These are phyloP conservation scores for Papilio gigon DNA, from an alignment of 2,888 invertebrate species.

Conservation along the genomic window DNA sequence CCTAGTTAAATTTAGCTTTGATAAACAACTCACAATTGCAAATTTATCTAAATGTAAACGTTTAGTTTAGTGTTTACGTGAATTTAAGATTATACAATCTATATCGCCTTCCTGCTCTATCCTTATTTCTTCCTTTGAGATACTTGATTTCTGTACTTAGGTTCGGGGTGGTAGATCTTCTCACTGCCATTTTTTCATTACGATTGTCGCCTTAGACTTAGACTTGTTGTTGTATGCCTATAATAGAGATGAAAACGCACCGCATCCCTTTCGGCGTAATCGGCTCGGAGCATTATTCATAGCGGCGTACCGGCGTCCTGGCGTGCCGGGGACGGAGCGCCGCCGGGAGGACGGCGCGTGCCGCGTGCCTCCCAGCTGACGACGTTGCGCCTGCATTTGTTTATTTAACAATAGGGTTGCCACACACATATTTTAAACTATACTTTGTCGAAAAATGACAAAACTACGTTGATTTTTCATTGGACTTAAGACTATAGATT, in stretches of 20 bases:
- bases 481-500: too few relatives aligned
- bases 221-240: neutral
- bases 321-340: neutral
- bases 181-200: neutral
- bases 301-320: neutral
- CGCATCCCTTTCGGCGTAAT: neutral
- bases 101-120: too few relatives aligned
- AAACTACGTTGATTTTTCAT: neutral
- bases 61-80: too few relatives aligned
- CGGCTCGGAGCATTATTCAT: neutral
- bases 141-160: neutral
- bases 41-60: too few relatives aligned
- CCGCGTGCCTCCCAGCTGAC: neutral
- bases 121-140: too few relatives aligned
- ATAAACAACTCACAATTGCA: too few relatives aligned
- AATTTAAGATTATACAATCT: too few relatives aligned
- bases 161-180: neutral
- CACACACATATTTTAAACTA: neutral
- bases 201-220: neutral
- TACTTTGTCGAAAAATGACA: neutral
- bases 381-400: neutral
- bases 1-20: neutral
- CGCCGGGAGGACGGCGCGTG: constrained; percentile 1
- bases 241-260: neutral
- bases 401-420: constrained; percentile 5